Percentiles rank a stretch among this genome's conserved stretches.
These are phyloP conservation scores for Circaetus gallicus DNA, from an alignment of 2,113 vertebrate species.

Conservation along the genomic window DNA sequence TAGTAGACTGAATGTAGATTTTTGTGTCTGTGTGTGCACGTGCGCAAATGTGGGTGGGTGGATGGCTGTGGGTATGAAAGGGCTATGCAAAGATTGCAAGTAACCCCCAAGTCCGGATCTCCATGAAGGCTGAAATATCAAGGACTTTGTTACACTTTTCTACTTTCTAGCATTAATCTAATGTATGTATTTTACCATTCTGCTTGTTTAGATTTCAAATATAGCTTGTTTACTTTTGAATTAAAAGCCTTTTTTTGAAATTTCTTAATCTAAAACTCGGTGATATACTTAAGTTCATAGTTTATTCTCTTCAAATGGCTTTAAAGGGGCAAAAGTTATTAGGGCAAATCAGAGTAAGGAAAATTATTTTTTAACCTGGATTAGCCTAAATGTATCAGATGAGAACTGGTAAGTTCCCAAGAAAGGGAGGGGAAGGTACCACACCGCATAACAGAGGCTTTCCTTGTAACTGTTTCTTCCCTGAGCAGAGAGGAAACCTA, in stretches of 20 bases:
- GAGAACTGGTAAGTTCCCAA: not conserved
- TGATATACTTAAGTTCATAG: not conserved
- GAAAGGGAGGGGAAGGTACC: not conserved
- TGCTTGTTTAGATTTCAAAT: not conserved
- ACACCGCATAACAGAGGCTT: not conserved
- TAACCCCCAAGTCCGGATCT: not conserved
- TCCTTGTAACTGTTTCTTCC: not conserved
- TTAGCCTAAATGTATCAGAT: not conserved
- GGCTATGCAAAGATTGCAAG: not conserved
- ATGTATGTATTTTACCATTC: not conserved
- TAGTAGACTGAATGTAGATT: not conserved
- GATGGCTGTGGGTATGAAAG: not conserved
- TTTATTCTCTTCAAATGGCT: not conserved
- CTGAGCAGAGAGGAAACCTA: not conserved
- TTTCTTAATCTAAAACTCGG: not conserved
- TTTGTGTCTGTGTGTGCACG: accelerated
- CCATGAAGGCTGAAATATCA: not conserved
- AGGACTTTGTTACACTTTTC: not conserved
- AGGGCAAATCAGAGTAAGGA: not conserved
- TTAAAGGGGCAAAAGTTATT: not conserved
- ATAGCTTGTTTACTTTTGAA: not conserved
- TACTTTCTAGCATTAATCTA: not conserved
- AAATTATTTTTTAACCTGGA: not conserved
- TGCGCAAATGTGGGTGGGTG: accelerated
- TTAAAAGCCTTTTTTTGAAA: not conserved